Conservation (phyloP, 1,140 invertebrate species). For the Zaprionus davidi region DNA sequence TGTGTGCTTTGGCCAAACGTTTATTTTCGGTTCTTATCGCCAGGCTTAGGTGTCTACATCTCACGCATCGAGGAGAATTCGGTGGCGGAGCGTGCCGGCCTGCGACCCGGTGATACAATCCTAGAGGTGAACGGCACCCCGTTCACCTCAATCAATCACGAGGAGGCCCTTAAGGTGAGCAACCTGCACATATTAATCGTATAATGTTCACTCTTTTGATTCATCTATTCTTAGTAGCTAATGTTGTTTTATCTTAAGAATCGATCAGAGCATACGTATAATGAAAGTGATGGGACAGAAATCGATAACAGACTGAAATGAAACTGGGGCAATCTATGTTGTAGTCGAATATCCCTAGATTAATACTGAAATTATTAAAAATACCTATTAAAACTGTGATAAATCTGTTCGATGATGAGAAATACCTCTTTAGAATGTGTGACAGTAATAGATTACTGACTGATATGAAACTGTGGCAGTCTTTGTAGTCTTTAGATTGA, state of each 20-base stretch:
- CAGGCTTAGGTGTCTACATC: slow-evolving; percentile 94
- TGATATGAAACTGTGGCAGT: too few species aligned
- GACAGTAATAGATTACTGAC: neutral
- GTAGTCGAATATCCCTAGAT: too few species aligned
- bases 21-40: slow-evolving; percentile 56
- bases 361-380: too few species aligned
- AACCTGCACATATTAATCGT: slow-evolving; percentile 36
- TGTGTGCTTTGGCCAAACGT: slow-evolving; percentile 6
- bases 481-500: too few species aligned
- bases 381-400: too few species aligned
- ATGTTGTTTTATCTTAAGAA: slow-evolving; percentile 55
- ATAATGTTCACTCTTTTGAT: slow-evolving; percentile 34
- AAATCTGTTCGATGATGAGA: too few species aligned
- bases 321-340: too few species aligned
- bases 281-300: neutral
- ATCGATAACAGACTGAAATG: neutral
- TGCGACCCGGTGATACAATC: slow-evolving; percentile 94
- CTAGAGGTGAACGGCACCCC: slow-evolving; percentile 95
- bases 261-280: slow-evolving; percentile 67
- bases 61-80: slow-evolving; percentile 94
- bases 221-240: slow-evolving; percentile 63
- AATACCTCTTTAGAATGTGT: too few species aligned
- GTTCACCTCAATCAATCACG: slow-evolving; percentile 93
- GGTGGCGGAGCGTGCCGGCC: slow-evolving; percentile 92
- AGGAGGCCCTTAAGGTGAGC: slow-evolving; percentile 94